phyloP scores from a whole-genome alignment of 2,113 vertebrate genomes.

The Ancistrus triradiatus region DNA sequence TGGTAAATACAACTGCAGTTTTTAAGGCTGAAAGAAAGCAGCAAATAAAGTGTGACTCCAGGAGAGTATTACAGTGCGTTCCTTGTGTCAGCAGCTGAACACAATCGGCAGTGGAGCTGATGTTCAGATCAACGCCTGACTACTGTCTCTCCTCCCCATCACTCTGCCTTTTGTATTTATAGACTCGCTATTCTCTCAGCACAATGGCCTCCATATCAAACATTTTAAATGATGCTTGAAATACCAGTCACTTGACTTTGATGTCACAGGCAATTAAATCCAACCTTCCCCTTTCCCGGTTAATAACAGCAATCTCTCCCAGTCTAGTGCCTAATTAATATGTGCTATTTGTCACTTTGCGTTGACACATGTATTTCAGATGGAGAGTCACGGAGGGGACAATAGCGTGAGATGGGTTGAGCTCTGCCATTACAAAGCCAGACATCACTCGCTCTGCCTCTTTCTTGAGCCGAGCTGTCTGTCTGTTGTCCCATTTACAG shows the following conservation, averaged over 20 bases:
- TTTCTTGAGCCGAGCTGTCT: constrained; percentile 33
- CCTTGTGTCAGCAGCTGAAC: constrained; percentile 71
- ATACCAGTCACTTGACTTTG: constrained; percentile 99
- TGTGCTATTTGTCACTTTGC: constrained; percentile 99
- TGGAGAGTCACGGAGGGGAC: constrained; percentile 69
- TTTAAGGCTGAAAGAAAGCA: not conserved
- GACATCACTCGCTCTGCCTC: constrained; percentile 41
- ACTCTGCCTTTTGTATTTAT: constrained; percentile 94
- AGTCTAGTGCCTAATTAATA: constrained; percentile 99
- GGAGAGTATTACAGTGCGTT: constrained; percentile 66
- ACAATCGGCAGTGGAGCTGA: constrained; percentile 78
- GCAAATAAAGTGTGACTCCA: constrained; percentile 46
- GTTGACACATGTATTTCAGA: constrained; percentile 98
- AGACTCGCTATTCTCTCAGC: constrained; percentile 95
- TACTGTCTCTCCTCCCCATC: constrained; percentile 85
- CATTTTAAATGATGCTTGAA: constrained; percentile 99
- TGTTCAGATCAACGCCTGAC: constrained; percentile 75
- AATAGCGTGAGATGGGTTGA: constrained; percentile 60
- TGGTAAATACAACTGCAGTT: not conserved
- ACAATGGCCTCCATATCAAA: constrained; percentile 99
- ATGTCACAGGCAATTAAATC: constrained; percentile 99
- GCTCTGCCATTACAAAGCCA: constrained; percentile 62
- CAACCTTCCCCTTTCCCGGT: constrained; percentile 94
- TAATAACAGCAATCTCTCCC: constrained; percentile 99
- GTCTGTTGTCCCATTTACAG: constrained; percentile 16